phyloP scores from a whole-genome alignment of 2,113 vertebrate species.

The Hemicordylus capensis region DNA sequence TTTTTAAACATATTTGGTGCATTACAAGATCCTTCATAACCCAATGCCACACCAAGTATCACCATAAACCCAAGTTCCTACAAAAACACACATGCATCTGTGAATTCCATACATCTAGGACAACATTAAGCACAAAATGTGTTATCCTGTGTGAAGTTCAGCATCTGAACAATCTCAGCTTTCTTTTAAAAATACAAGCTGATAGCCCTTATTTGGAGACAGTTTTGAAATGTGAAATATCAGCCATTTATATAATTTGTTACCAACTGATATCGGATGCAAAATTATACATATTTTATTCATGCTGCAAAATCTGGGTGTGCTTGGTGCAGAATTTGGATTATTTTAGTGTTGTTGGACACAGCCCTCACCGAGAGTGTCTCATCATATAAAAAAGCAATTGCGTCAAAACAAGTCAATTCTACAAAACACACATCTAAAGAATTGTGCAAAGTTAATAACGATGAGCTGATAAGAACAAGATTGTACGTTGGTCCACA shows the following conservation, averaged over 20 bases:
- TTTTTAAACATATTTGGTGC: background rate
- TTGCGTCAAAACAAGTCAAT: background rate
- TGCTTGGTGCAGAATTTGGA: background rate
- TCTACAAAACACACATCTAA: background rate
- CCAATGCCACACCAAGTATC: background rate
- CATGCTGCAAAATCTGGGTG: background rate
- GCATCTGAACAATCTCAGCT: background rate
- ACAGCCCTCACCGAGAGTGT: background rate
- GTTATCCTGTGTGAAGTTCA: background rate
- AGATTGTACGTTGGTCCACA: too few species aligned
- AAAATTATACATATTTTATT: constrained; percentile 2
- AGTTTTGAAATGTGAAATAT: background rate
- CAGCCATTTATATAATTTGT: background rate
- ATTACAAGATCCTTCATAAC: background rate
- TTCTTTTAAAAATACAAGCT: background rate
- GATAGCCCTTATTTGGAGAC: background rate
- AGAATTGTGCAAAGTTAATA: background rate
- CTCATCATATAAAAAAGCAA: background rate
- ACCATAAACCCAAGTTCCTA: background rate
- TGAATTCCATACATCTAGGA: background rate
- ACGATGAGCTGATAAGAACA: background rate
- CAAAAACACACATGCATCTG: background rate
- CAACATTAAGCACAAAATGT: background rate
- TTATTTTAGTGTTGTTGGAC: background rate
- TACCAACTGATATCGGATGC: background rate